Conservation (phyloP, 2,888 invertebrate species). For the Ormia ochracea region DNA sequence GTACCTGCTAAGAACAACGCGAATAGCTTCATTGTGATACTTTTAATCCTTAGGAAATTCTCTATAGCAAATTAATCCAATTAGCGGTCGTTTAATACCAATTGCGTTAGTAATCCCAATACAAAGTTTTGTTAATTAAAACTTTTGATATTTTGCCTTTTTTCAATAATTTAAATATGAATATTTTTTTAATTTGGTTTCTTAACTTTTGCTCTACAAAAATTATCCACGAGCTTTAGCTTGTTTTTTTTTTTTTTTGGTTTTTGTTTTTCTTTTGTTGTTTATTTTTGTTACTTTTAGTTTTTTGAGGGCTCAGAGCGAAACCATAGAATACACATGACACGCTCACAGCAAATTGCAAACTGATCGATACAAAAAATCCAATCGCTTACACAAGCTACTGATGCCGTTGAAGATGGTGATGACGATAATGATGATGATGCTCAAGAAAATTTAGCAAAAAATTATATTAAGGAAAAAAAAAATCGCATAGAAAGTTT, state of each 20-base stretch:
- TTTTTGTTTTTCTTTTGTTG: background rate
- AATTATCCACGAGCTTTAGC: background rate
- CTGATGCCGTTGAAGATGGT: background rate
- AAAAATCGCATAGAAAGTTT: constrained; percentile 60
- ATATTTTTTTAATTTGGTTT: background rate
- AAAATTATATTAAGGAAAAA: background rate
- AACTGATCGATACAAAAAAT: constrained; percentile 61
- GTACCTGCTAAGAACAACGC: constrained; percentile 70
- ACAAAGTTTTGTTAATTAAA: background rate
- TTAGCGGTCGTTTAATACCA: constrained; percentile 30
- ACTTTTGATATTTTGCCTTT: background rate
- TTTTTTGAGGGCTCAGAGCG: constrained; percentile 42
- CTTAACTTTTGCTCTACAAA: background rate
- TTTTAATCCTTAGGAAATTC: constrained; percentile 30
- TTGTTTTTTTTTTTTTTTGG: background rate
- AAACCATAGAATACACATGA: constrained; percentile 43
- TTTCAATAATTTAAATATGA: background rate
- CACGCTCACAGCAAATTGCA: constrained; percentile 62
- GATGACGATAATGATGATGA: constrained; percentile 8
- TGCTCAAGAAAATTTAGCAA: constrained; percentile 37
- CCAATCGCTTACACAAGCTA: constrained; percentile 46
- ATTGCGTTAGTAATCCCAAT: background rate
- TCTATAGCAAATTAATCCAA: constrained; percentile 35
- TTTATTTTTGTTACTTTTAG: constrained; percentile 1
- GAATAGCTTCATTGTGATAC: constrained; percentile 70